These are phyloP conservation scores for Siniperca knerii DNA, from an alignment of 2,113 vertebrate species.

Conservation along the genomic window DNA sequence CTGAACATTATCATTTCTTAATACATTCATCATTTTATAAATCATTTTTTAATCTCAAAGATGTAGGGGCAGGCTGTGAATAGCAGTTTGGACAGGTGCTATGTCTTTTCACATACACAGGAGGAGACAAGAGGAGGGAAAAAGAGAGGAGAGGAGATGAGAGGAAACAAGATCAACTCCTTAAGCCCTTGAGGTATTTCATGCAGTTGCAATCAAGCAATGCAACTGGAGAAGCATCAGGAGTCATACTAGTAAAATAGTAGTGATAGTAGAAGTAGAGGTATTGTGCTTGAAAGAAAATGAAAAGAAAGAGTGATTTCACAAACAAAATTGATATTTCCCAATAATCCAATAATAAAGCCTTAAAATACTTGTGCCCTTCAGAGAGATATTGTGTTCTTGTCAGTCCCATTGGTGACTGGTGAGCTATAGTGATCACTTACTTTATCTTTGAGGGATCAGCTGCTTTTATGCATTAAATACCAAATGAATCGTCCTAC, in stretches of 20 bases:
- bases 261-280: not conserved
- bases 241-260: not conserved
- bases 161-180: not conserved
- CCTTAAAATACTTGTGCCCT: not conserved
- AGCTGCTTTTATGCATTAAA: not conserved
- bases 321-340: not conserved
- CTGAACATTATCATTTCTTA: no score
- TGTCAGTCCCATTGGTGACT: not conserved
- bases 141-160: not conserved
- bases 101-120: not conserved
- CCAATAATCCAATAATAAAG: not conserved
- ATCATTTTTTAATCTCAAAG: no score
- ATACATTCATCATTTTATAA: no score
- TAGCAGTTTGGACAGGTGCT: not conserved
- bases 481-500: not conserved
- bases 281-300: not conserved
- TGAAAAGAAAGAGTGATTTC: not conserved
- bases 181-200: not conserved
- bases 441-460: not conserved
- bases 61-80: not conserved
- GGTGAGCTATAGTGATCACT: not conserved
- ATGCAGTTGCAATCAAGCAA: not conserved
- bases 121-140: not conserved
- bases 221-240: not conserved
- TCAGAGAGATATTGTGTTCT: not conserved